Evolutionary conservation across 2,797 vertebrate species (phyloP), one percentile per base, ranked within the genome.

Genomic region (Macropodus opercularis): DNA sequence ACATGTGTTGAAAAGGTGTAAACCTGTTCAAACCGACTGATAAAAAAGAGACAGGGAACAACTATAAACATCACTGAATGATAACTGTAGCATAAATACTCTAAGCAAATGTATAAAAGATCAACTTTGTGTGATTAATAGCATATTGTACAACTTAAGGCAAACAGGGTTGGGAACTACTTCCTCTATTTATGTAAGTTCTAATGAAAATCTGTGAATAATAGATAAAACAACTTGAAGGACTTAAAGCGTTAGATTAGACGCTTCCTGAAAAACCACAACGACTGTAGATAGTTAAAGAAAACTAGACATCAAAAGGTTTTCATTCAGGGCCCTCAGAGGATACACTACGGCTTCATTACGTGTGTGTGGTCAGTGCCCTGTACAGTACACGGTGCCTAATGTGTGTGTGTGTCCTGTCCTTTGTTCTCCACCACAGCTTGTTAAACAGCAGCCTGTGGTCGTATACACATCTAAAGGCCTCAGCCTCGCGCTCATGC

Each of bases 371-470:
- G 27, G 27, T 43, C 15, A 27, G 2, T 26, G 13, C 15, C 3
- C 19, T 22, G 12, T 43, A 23, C 5, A 15, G 8, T 36, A 32
- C n/a, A n/a, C 15, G n/a, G n/a, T n/a, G n/a, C n/a, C n/a, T n/a
- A n/a, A n/a, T n/a, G n/a, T n/a, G n/a, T n/a, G n/a, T n/a, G n/a
- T n/a, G n/a, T n/a, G n/a, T n/a, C n/a, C n/a, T 2, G 29, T 38
- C 15, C 26, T 17, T 19, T 56, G 17, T 50, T 53, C n/a, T 35
- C 66, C 57, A 49, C 15, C 6, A 6, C 56, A 56, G 68, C 75
- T 81, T 74, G 60, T 66, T 75, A 69, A 77, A 69, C 19, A 57
- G 54, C 35, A 21, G 27, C 64, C 63, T 13, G 11, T 15, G 31
- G 54, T 43, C 21, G 21, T n/a, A 13, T 3, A 50, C 52, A 24